Conservation (phyloP, 1,140 invertebrate genomes). For the Tetraneura akinire region DNA sequence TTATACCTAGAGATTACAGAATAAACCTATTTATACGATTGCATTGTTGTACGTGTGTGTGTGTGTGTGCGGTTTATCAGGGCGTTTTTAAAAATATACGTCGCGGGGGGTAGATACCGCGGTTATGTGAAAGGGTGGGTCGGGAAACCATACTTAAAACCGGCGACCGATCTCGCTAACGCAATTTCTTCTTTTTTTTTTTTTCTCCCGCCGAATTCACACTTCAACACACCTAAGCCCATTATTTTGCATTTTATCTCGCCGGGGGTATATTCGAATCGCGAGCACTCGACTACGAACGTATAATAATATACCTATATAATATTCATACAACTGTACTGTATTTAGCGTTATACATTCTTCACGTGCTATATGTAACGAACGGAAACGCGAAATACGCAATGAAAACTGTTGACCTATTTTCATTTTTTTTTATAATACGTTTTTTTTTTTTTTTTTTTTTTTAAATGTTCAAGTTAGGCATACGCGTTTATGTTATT, state of each 20-base stretch:
- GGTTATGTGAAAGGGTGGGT: background rate
- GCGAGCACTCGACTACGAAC: background rate
- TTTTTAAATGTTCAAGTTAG: too few species aligned
- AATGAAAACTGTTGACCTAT: constrained; percentile 14
- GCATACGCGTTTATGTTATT: too few species aligned
- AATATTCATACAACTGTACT: too few species aligned
- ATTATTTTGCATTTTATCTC: constrained; percentile 32
- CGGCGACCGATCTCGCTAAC: constrained; percentile 17
- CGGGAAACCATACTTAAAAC: constrained; percentile 47
- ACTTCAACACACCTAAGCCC: constrained; percentile 41
- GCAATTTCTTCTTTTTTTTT: constrained; percentile 12
- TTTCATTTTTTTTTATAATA: background rate
- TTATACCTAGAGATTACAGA: constrained; percentile 28
- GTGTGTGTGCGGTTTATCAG: background rate
- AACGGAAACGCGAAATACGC: background rate
- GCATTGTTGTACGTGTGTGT: constrained; percentile 6
- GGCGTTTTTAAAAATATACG: background rate
- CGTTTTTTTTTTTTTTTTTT: too few species aligned
- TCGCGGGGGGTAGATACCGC: background rate
- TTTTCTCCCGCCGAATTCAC: too few species aligned
- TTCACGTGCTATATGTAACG: too few species aligned
- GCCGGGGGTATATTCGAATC: background rate
- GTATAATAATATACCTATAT: too few species aligned
- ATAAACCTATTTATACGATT: constrained; percentile 42
- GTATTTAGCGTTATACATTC: too few species aligned